These are phyloP conservation scores for Cantharis nigra DNA, from an alignment of 2,888 invertebrate genomes.

Conservation along the genomic window DNA sequence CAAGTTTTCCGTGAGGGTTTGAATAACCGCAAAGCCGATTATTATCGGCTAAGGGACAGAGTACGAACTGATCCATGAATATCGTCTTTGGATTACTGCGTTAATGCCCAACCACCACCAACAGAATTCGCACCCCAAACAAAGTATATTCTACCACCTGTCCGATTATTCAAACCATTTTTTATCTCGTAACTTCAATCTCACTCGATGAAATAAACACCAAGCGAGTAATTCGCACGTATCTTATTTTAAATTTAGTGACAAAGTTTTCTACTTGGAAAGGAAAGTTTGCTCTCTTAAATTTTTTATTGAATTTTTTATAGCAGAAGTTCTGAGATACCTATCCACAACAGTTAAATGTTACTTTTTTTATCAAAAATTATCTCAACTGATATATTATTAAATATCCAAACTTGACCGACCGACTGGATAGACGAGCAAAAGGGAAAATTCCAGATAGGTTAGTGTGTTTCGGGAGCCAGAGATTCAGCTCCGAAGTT, in stretches of 20 bases:
- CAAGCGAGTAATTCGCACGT: background rate
- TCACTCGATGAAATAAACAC: background rate
- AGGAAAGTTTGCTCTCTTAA: background rate
- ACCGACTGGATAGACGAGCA: too few species aligned
- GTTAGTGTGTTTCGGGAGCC: too few species aligned
- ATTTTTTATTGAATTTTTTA: background rate
- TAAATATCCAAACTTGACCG: too few species aligned
- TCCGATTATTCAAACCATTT: background rate
- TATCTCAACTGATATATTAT: too few species aligned
- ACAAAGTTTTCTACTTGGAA: background rate
- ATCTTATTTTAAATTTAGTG: background rate
- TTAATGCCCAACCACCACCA: background rate
- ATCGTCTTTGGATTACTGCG: constrained; percentile 24
- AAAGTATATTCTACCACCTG: background rate
- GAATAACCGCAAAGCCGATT: constrained; percentile 33
- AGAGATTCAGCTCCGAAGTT: too few species aligned
- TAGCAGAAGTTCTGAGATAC: background rate
- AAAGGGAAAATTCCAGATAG: too few species aligned
- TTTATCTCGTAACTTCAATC: background rate
- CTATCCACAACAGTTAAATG: background rate
- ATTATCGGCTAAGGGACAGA: constrained; percentile 20
- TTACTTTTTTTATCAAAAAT: background rate
- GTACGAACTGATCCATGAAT: constrained; percentile 27
- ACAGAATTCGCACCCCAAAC: background rate
- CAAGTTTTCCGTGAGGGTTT: constrained; percentile 21